Conservation (phyloP, 1,140 invertebrate genomes). For the Antheraea pernyi region DNA sequence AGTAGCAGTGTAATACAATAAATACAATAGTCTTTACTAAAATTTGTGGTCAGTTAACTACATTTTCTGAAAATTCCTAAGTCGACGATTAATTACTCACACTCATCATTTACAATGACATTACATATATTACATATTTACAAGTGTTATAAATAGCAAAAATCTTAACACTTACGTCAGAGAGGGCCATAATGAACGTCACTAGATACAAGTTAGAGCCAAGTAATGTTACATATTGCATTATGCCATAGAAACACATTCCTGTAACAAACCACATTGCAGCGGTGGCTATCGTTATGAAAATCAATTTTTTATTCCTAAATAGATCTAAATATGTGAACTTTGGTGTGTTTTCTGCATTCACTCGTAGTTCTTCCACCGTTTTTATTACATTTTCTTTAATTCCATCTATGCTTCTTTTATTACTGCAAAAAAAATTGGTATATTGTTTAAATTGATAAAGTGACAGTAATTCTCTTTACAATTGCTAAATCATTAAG, state of each 20-base stretch:
- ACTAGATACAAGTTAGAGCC: slow-evolving; percentile 25
- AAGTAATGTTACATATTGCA: slow-evolving; percentile 40
- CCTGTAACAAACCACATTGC: slow-evolving; percentile 34
- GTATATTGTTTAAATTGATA: too few species aligned
- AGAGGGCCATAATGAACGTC: neutral
- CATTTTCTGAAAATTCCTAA: too few species aligned
- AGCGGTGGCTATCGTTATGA: slow-evolving; percentile 27
- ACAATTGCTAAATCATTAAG: too few species aligned
- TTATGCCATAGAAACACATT: slow-evolving; percentile 40
- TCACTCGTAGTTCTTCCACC: slow-evolving; percentile 25
- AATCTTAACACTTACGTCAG: neutral
- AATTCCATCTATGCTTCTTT: slow-evolving; percentile 28
- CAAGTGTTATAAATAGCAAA: too few species aligned
- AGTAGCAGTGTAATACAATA: too few species aligned
- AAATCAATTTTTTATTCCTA: slow-evolving; percentile 27
- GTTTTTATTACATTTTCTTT: slow-evolving; percentile 34
- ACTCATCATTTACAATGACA: too few species aligned
- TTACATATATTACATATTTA: too few species aligned
- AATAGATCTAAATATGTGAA: slow-evolving; percentile 39
- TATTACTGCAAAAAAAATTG: slow-evolving; percentile 38
- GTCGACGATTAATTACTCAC: too few species aligned
- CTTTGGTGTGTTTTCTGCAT: slow-evolving; percentile 7
- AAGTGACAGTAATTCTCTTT: too few species aligned
- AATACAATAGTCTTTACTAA: too few species aligned
- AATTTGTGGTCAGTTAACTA: too few species aligned